Evolutionary conservation across 2,797 vertebrate species (phyloP).

Genomic region (Pseudocheirus occidentalis): DNA sequence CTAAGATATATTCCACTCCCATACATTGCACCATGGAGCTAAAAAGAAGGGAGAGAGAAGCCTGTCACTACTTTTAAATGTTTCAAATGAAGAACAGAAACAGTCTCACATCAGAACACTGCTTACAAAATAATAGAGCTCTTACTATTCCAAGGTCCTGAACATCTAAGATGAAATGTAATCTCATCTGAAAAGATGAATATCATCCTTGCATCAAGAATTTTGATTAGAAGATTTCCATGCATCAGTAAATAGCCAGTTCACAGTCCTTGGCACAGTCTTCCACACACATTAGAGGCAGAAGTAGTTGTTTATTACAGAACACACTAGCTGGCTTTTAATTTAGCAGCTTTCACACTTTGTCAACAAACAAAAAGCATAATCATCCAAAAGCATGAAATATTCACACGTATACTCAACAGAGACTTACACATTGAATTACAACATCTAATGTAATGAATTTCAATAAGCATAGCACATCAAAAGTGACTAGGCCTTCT

Average conservation of each 20-base stretch:
- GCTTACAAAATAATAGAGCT: background rate
- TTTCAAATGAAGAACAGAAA: slow-evolving; percentile 10
- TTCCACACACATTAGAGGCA: background rate
- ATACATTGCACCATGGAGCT: slow-evolving; percentile 95
- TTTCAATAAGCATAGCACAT: background rate
- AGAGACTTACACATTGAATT: background rate
- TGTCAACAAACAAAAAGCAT: background rate
- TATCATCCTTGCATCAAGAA: slow-evolving; percentile 1
- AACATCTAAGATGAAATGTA: background rate
- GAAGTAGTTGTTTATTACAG: background rate
- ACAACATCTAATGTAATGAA: background rate
- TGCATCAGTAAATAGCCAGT: background rate
- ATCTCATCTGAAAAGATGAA: slow-evolving; percentile 31
- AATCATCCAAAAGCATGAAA: background rate
- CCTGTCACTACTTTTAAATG: slow-evolving; percentile 8
- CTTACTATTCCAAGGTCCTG: background rate
- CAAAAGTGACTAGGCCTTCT: background rate
- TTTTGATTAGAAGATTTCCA: background rate
- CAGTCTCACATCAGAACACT: background rate
- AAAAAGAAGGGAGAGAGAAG: slow-evolving; percentile 38
- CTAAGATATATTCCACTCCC: slow-evolving; percentile 95
- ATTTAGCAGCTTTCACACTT: slow-evolving; percentile 20
- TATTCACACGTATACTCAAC: background rate
- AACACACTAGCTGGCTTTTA: background rate
- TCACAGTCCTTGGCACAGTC: background rate